Evolutionary conservation across 2,113 vertebrate species (phyloP).

Genomic region (Dipodomys stephensi): DNA sequence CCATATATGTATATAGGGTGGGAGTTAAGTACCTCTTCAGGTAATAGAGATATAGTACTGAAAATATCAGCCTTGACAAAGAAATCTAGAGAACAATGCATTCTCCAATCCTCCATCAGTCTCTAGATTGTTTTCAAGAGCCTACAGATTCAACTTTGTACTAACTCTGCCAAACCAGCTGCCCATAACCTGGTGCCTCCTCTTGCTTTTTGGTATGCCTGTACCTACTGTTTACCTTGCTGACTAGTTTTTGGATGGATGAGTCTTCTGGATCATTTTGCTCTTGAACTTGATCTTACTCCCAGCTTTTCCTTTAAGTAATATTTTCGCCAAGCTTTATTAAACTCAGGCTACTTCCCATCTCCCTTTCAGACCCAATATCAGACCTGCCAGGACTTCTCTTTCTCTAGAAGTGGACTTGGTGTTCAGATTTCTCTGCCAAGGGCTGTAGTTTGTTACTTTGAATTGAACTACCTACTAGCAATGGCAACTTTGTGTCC

Average conservation of each 20-base stretch:
- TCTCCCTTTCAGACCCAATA: not conserved
- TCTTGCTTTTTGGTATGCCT: not conserved
- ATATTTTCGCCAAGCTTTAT: not conserved
- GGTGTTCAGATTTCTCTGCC: not conserved
- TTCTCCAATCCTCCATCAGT: not conserved
- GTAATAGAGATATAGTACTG: not conserved
- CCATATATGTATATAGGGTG: not conserved
- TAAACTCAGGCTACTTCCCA: not conserved
- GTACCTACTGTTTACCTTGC: not conserved
- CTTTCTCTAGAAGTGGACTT: not conserved
- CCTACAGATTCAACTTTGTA: not conserved
- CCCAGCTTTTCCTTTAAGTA: not conserved
- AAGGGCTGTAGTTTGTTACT: not conserved
- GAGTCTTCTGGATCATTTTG: not conserved
- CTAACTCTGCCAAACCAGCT: not conserved
- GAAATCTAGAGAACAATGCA: not conserved
- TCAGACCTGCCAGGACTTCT: not conserved
- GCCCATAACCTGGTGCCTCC: not conserved
- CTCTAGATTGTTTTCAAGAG: not conserved
- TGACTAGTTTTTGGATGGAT: not conserved
- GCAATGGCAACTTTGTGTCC: not conserved
- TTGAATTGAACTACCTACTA: not conserved
- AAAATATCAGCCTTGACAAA: not conserved
- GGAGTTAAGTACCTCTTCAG: not conserved
- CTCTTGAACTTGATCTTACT: conserved; percentile 26